A percentile compares a stretch with the other conserved stretches of the same genome.
phyloP scores from a whole-genome alignment of 2,113 vertebrate genomes.

The Leuciscus idus region DNA sequence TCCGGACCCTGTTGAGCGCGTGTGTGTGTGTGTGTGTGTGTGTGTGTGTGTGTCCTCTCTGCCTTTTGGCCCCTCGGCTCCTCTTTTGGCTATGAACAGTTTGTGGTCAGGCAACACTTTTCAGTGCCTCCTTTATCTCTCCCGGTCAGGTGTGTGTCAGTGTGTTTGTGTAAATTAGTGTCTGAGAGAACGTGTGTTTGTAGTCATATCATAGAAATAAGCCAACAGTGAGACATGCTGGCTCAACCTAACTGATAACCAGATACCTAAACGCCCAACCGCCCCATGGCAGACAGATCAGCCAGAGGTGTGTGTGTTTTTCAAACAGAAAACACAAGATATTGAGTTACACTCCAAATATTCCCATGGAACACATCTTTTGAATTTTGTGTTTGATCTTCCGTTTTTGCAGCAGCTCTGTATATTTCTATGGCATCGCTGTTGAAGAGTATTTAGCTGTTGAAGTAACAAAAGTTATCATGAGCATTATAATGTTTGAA shows the following conservation, averaged over 20 bases:
- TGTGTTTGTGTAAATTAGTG: slow-evolving; percentile 33
- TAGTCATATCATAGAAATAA: slow-evolving; percentile 47
- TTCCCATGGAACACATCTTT: neutral
- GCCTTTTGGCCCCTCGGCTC: slow-evolving; percentile 60
- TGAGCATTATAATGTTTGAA: no score
- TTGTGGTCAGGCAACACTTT: slow-evolving; percentile 73
- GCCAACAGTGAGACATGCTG: slow-evolving; percentile 39
- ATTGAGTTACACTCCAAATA: neutral
- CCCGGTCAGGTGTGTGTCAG: slow-evolving; percentile 68
- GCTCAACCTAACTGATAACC: slow-evolving; percentile 29
- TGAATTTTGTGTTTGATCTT: no score
- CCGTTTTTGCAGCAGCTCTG: no score
- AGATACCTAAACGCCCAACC: slow-evolving; percentile 27
- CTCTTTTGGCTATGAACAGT: slow-evolving; percentile 76
- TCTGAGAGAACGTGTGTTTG: slow-evolving; percentile 33
- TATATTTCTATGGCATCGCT: no score
- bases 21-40: slow-evolving; percentile 34
- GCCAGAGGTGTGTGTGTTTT: slow-evolving; percentile 14
- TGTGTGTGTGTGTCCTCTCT: slow-evolving; percentile 54
- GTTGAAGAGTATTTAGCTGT: no score
- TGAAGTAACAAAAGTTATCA: no score
- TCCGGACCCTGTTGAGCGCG: slow-evolving; percentile 42
- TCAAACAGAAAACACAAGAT: slow-evolving; percentile 18
- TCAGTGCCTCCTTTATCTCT: slow-evolving; percentile 71
- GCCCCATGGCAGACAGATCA: neutral